These are phyloP conservation scores for Drosophila mimetica DNA, from an alignment of 2,888 invertebrate genomes.

Conservation along the genomic window DNA sequence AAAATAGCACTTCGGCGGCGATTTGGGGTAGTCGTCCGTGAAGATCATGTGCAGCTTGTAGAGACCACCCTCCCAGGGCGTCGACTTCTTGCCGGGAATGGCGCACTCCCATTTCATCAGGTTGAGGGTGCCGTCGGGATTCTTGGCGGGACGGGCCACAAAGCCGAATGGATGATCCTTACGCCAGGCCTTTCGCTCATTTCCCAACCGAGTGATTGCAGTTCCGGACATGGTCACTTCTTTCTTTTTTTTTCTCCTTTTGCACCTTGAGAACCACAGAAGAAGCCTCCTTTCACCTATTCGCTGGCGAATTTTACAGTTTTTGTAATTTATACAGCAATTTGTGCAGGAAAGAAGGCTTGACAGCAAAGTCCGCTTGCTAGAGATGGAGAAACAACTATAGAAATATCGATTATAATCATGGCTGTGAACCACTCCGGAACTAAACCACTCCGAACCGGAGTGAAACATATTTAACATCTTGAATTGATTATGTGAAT, in stretches of 20 bases:
- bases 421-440: too few relatives aligned
- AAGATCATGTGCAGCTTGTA: slow-evolving; percentile 99
- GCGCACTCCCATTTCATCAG: slow-evolving; percentile 99
- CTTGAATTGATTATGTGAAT: too few relatives aligned
- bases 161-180: slow-evolving; percentile 99
- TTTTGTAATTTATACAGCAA: slow-evolving; percentile 64
- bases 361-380: too few relatives aligned
- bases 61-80: slow-evolving; percentile 98
- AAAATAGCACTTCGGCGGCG: slow-evolving; percentile 99
- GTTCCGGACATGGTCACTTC: slow-evolving; percentile 98
- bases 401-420: too few relatives aligned
- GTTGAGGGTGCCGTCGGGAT: slow-evolving; percentile 97
- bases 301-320: neutral
- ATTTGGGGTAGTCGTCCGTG: slow-evolving; percentile 99
- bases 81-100: slow-evolving; percentile 99
- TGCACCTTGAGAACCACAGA: neutral
- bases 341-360: slow-evolving; percentile 65
- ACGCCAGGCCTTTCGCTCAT: slow-evolving; percentile 99
- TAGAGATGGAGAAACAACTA: too few relatives aligned
- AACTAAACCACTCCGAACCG: too few relatives aligned
- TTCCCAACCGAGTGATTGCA: slow-evolving; percentile 96
- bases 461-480: too few relatives aligned
- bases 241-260: too few relatives aligned
- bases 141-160: slow-evolving; percentile 97
- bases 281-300: neutral